Evolutionary conservation across 64 coral and sea anemone genomes (phyloP).

Genomic region (Platygyra sinensis): DNA sequence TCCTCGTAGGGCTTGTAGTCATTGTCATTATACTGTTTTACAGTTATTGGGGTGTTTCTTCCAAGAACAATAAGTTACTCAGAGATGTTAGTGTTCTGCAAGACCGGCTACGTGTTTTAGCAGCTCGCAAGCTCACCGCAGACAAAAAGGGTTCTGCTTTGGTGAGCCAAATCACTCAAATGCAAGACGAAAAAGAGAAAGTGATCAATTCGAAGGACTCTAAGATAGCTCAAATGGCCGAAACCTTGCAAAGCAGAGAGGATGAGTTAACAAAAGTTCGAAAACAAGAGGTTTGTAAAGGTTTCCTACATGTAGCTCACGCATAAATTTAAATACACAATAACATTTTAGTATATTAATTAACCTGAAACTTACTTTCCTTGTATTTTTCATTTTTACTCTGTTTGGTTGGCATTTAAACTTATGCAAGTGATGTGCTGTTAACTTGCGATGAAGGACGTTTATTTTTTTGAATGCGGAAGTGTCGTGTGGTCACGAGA

Average conservation of each 20-base stretch:
- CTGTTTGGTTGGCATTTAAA: too few relatives aligned
- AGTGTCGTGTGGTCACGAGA: too few relatives aligned
- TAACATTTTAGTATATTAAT: too few relatives aligned
- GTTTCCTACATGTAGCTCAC: background rate
- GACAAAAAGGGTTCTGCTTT: slow-evolving; percentile 29
- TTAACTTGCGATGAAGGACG: too few relatives aligned
- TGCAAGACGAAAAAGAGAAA: slow-evolving; percentile 24
- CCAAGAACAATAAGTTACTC: slow-evolving; percentile 31
- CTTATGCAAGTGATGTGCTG: too few relatives aligned
- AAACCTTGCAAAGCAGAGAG: background rate
- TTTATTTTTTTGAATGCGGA: too few relatives aligned
- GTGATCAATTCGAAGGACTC: background rate
- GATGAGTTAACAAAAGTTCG: background rate
- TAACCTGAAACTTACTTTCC: too few relatives aligned
- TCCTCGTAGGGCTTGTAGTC: slow-evolving; percentile 31
- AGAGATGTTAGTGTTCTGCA: slow-evolving; percentile 34
- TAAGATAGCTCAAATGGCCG: background rate
- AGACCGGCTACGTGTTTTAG: slow-evolving; percentile 21
- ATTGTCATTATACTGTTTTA: slow-evolving; percentile 36
- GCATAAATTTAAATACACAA: background rate
- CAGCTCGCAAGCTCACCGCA: slow-evolving; percentile 29
- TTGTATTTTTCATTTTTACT: too few relatives aligned
- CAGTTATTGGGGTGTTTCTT: slow-evolving; percentile 44
- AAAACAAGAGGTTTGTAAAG: background rate
- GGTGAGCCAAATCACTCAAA: slow-evolving; percentile 15